phyloP scores from a whole-genome alignment of 2,888 invertebrate species.

The Oasisia sp. region DNA sequence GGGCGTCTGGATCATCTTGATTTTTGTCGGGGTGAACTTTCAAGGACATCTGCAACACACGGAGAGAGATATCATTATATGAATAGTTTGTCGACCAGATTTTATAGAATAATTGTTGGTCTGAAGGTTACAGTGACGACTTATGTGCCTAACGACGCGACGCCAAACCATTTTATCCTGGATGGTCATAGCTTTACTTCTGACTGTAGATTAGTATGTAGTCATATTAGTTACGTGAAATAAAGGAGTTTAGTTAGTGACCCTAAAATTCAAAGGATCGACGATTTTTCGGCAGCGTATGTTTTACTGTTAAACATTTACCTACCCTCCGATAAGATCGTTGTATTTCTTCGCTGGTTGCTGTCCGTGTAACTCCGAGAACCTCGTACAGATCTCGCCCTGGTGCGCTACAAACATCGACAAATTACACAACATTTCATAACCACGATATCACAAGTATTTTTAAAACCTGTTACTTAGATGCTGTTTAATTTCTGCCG shows the following conservation, averaged over 20 bases:
- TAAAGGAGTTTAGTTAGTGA: neutral
- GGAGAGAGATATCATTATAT: neutral
- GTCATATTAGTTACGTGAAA: neutral
- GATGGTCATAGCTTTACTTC: neutral
- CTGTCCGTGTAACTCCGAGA: constrained; percentile 86
- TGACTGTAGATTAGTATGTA: neutral
- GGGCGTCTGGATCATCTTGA: constrained; percentile 91
- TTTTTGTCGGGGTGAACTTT: constrained; percentile 81
- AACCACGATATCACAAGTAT: too few relatives aligned
- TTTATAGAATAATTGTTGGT: neutral
- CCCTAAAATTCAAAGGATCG: neutral
- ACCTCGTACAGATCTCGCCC: constrained; percentile 80
- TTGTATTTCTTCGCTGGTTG: constrained; percentile 93
- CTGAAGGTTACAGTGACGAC: neutral
- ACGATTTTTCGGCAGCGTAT: neutral
- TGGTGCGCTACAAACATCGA: constrained; percentile 74
- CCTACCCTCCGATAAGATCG: constrained; percentile 85
- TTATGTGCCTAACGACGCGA: too few relatives aligned
- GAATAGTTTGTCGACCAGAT: neutral
- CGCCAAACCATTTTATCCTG: neutral
- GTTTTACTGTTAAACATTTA: neutral
- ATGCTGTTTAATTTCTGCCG: too few relatives aligned
- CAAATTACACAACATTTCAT: too few relatives aligned
- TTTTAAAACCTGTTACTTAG: too few relatives aligned
- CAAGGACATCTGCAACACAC: constrained; percentile 59